Base-by-base conservation (phyloP, 2,888 invertebrate genomes). In the Myopa testacea region DNA sequence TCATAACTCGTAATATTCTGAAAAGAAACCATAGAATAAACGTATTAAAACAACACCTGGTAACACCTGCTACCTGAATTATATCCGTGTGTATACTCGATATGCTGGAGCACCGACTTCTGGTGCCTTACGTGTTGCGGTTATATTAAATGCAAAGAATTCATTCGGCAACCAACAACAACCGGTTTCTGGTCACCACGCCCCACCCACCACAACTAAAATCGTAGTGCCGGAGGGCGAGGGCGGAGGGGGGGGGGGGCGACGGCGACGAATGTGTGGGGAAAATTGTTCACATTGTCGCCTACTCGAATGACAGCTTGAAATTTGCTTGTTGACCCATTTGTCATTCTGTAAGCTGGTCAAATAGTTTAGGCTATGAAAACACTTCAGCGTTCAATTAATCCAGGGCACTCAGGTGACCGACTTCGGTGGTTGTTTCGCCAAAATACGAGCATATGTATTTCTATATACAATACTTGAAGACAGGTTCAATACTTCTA, bases 291-390 rank as follows among this genome's bases (percentile, higher is more conserved):
- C 38, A 38, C 14, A 65, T 65, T 65, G 37, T 65, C 65, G 65
- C 65, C 65, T 65, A 65, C 65, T 65, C 38, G 34, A 6, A 19
- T 38, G 34, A 6, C 65, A 38, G 65, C 10, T 34, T 34, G 38
- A 14, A 65, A 34, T 65, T 38, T 38, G 65, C 4, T 65, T 38
- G 65, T 34, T 14, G 65, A 65, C 65, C 65, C 65, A 34, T 65
- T 65, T 65, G 65, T 65, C 65, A 65, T 16, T 38, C 12, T 14
- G 26, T 37, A 16, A 37, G 37, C 14, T 38, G 65, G 37, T 65
- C 37, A 65, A 14, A 14, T 16, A 37, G 38, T 65, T 65, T 55
- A 4, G 45, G 45, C 55, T 5, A 55, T 3, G 16, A 55, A 55
- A 55, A n/a, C 14, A 8, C 16, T 55, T 6, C 5, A n/a, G 38